Evolutionary conservation across 2,888 invertebrate genomes (phyloP), one percentile per base, ranked within the genome.

Genomic region (Xestia rhomboidea): DNA sequence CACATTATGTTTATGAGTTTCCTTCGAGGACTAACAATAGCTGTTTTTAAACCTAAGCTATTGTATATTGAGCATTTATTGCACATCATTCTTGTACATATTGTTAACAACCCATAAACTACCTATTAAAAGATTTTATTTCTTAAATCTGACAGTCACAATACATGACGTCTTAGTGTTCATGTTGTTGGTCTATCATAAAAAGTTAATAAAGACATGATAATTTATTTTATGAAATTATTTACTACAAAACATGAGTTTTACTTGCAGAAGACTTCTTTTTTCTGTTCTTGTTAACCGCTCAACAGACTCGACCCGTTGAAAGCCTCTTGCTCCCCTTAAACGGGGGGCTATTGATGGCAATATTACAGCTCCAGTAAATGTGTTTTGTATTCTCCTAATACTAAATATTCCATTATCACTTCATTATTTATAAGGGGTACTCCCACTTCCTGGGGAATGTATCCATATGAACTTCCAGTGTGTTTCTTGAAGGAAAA

Each of bases 61-160:
- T 87, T 87, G 83, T 85, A 54, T 60, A 46, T 41, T 13, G 62
- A 75, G 11, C 73, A 71, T 85, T 86, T 83, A 87, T 86, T 81
- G 63, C 62, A 73, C 71, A 76, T 71, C 57, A 83, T 72, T 77
- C 30, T 68, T 38, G 72, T 72, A 64, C 69, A 60, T 82, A 70
- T 70, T 75, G 72, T 85, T 76, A 64, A 79, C 44, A 73, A 30
- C 27, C 71, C 60, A 77, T 81, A 78, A 79, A 74, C n/a, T 68
- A 44, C 13, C 63, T 30, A 68, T 76, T 73, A 76, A 75, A 81
- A 41, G 60, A 41, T 79, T 82, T 86, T 74, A 78, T 79, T 41
- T 70, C 67, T 70, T 57, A 68, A 70, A 79, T 73, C 41, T 51
- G 13, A 66, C 24, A n/a, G 10, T 63, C n/a, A 72, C 34, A 41